phyloP scores from a whole-genome alignment of 2,113 vertebrate genomes.

The Pedionomus torquatus region DNA sequence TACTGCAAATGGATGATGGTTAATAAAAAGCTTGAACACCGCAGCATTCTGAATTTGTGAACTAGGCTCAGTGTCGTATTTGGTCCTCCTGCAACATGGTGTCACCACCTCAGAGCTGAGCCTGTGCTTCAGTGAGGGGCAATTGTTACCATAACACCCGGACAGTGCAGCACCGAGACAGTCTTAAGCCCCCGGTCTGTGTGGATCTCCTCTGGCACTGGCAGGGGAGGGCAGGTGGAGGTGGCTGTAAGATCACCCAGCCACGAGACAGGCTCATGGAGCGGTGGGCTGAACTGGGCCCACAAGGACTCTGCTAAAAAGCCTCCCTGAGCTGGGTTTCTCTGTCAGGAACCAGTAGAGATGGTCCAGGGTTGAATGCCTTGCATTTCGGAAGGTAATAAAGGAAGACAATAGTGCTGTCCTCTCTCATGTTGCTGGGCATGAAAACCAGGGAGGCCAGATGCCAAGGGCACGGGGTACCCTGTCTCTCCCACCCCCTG shows the following conservation, averaged over 20 bases:
- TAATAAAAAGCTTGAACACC: not conserved
- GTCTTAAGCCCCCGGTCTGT: not conserved
- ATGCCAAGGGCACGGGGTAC: rapidly evolving
- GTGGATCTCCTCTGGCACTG: rapidly evolving
- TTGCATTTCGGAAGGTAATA: not conserved
- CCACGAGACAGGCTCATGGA: rapidly evolving
- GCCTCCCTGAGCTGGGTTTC: not conserved
- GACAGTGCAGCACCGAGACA: not conserved
- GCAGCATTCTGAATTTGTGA: not conserved
- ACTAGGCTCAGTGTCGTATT: rapidly evolving
- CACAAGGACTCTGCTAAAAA: not conserved
- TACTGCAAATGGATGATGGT: too few species aligned
- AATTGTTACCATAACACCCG: not conserved
- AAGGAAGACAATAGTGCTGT: not conserved
- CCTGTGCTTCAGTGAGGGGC: not conserved
- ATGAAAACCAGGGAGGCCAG: not conserved
- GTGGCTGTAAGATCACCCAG: not conserved
- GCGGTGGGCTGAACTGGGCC: rapidly evolving
- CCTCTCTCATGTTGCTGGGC: rapidly evolving
- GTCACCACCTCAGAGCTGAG: rapidly evolving
- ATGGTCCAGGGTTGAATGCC: rapidly evolving
- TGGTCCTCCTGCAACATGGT: rapidly evolving
- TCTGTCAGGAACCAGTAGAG: not conserved
- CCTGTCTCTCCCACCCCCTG: rapidly evolving
- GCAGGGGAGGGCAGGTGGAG: rapidly evolving